Evolutionary conservation across 1,140 invertebrate species (phyloP).

Genomic region (Dreissena polymorpha): DNA sequence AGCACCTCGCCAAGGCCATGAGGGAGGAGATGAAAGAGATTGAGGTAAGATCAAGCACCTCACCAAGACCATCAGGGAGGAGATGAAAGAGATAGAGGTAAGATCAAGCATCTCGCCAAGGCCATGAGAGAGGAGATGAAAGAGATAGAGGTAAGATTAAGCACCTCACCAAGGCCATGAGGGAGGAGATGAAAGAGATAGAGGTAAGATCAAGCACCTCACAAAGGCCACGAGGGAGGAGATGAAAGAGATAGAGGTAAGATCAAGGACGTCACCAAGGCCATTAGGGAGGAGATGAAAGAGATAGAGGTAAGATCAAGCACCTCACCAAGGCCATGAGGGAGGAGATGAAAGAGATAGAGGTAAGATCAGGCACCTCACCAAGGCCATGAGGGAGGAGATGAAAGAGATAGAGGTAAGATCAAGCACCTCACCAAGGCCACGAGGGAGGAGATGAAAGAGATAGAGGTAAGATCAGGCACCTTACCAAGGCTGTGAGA

Average conservation of each 20-base stretch:
- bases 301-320: constrained; percentile 88
- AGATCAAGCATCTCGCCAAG: no score
- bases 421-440: constrained; percentile 87
- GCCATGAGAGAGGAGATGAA: constrained; percentile 90
- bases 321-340: constrained; percentile 87
- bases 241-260: constrained; percentile 88
- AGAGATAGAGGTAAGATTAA: constrained; percentile 89
- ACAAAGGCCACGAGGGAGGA: constrained; percentile 87
- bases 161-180: constrained; percentile 87
- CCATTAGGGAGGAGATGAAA: constrained; percentile 86
- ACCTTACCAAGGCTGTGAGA: constrained; percentile 87
- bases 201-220: constrained; percentile 89
- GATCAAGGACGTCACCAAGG: constrained; percentile 86
- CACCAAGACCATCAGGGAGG: constrained; percentile 86
- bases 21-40: constrained; percentile 86
- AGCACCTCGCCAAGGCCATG: constrained; percentile 87
- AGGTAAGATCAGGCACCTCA: constrained; percentile 89
- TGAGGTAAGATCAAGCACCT: constrained; percentile 89
- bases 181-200: constrained; percentile 86
- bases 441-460: constrained; percentile 86
- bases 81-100: constrained; percentile 88
- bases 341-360: constrained; percentile 86
- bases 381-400: constrained; percentile 87
- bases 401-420: constrained; percentile 88
- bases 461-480: constrained; percentile 89